A percentile compares a stretch with the other conserved stretches of the same genome.
Conservation (phyloP, 2,888 invertebrate species). For the Rhaphigaster nebulosa region DNA sequence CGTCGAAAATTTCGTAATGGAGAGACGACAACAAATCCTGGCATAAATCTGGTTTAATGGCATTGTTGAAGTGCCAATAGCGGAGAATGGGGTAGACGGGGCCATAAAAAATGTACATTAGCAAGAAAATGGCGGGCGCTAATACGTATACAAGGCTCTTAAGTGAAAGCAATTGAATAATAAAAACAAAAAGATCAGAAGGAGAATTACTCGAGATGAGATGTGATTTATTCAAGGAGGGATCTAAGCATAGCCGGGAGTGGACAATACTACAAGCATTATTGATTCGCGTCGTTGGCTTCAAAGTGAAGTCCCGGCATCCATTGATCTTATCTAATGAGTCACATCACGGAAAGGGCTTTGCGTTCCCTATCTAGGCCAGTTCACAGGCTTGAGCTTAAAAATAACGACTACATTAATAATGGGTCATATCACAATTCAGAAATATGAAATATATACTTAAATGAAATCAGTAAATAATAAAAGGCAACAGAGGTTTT, state of each 20-base stretch:
- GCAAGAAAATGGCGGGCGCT: conserved; percentile 4
- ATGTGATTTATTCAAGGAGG: neutral
- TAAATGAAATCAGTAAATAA: neutral
- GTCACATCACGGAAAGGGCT: neutral
- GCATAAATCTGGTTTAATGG: neutral
- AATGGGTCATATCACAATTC: neutral
- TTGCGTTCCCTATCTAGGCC: neutral
- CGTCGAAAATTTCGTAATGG: neutral
- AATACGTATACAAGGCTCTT: neutral
- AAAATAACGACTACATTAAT: neutral
- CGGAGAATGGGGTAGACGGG: neutral
- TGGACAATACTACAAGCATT: neutral
- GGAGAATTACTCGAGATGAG: neutral
- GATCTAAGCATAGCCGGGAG: neutral
- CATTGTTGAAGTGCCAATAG: neutral
- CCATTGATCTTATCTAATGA: neutral
- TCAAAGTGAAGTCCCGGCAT: neutral
- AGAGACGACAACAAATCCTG: neutral
- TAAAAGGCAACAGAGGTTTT: too few relatives aligned
- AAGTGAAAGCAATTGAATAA: conserved; percentile 22
- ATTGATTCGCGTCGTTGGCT: neutral
- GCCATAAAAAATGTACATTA: conserved; percentile 3
- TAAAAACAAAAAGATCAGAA: neutral
- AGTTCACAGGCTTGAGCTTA: neutral
- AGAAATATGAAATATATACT: neutral